Conservation (phyloP, 2,113 vertebrate genomes). For the Lates calcarifer region DNA sequence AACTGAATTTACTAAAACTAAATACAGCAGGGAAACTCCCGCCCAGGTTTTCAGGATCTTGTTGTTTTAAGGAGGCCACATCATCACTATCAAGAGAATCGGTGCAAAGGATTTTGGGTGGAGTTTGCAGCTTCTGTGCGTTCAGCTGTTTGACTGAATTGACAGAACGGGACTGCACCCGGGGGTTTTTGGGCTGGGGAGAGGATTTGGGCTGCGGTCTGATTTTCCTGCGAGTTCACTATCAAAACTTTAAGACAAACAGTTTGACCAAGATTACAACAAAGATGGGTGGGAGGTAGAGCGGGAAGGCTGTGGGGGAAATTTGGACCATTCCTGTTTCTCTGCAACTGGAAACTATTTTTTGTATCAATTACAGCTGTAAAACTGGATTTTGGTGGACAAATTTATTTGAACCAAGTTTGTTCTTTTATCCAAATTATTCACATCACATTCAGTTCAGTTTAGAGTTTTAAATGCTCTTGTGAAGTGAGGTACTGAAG, state of each 20-base stretch:
- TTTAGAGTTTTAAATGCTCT: too few relatives aligned
- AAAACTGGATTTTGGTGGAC: too few relatives aligned
- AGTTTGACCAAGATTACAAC: slow-evolving; percentile 31
- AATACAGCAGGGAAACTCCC: slow-evolving; percentile 71
- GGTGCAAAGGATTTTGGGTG: slow-evolving; percentile 61
- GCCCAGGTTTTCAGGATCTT: slow-evolving; percentile 15
- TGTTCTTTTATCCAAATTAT: not conserved
- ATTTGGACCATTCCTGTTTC: not conserved
- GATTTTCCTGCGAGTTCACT: slow-evolving; percentile 35
- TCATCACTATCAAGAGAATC: not conserved
- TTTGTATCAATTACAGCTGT: too few relatives aligned
- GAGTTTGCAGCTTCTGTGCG: slow-evolving; percentile 47
- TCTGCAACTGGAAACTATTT: not conserved
- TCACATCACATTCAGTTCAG: not conserved
- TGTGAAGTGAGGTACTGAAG: too few relatives aligned
- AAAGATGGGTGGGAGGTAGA: not conserved
- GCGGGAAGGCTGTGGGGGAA: not conserved
- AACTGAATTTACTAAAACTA: slow-evolving; percentile 38
- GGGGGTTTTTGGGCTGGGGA: slow-evolving; percentile 52
- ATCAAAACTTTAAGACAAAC: slow-evolving; percentile 37
- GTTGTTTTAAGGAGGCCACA: slow-evolving; percentile 37
- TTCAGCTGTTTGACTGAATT: slow-evolving; percentile 43
- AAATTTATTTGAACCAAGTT: too few relatives aligned
- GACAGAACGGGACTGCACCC: slow-evolving; percentile 28
- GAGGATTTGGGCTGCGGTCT: slow-evolving; percentile 66